Evolutionary conservation across 2,888 invertebrate genomes (phyloP).

Genomic region (Anthrax anthrax): DNA sequence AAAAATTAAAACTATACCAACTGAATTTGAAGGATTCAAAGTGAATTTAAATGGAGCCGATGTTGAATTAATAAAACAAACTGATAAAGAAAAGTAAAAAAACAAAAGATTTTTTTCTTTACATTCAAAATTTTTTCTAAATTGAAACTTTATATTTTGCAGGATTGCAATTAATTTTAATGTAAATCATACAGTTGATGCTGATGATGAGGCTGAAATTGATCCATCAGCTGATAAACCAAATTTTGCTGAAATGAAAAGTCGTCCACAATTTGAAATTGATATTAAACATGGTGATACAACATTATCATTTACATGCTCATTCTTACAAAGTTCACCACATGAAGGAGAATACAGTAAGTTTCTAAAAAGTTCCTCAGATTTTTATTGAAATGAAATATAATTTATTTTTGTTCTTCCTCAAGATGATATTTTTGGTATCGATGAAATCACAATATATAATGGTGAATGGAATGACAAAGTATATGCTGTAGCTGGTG

Average conservation of each 20-base stretch:
- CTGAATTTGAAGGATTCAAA: constrained; percentile 66
- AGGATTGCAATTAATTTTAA: constrained; percentile 73
- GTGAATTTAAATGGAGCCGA: constrained; percentile 70
- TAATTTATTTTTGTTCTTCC: constrained; percentile 19
- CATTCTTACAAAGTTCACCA: constrained; percentile 51
- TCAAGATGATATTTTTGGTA: constrained; percentile 77
- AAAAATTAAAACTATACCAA: constrained; percentile 57
- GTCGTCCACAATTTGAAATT: constrained; percentile 82
- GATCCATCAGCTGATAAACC: constrained; percentile 51
- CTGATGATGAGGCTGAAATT: constrained; percentile 54
- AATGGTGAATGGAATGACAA: constrained; percentile 79
- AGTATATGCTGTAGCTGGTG: constrained; percentile 80
- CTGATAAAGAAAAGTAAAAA: constrained; percentile 55
- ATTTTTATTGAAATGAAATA: background rate
- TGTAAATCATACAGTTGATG: constrained; percentile 88
- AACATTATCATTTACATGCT: constrained; percentile 73
- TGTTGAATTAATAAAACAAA: constrained; percentile 62
- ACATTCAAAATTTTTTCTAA: background rate
- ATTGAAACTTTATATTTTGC: constrained; percentile 2
- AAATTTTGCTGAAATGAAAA: constrained; percentile 70
- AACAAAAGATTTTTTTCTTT: background rate
- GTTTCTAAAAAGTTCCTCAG: constrained; percentile 15
- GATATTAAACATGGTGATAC: constrained; percentile 65
- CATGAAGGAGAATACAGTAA: constrained; percentile 59
- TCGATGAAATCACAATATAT: constrained; percentile 84